Percentiles rank a stretch among this genome's conserved stretches.
Conservation (phyloP, 2,888 invertebrate species). For the Erynnis tages region DNA sequence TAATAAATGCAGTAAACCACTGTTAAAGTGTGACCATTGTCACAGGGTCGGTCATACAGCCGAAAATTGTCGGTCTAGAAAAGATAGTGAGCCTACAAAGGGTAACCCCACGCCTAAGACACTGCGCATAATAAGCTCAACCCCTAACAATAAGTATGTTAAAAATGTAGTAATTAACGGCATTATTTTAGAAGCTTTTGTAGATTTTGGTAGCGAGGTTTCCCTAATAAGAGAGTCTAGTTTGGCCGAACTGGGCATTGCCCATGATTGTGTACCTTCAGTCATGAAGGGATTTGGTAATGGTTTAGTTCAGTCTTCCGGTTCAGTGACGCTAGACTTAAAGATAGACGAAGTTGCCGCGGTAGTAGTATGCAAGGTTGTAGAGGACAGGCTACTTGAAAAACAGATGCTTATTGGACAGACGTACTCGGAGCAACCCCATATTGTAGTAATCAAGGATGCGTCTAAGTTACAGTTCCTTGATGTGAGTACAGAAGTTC, state of each 20-base stretch:
- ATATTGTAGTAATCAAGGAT: too few species aligned
- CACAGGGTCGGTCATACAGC: constrained; percentile 14
- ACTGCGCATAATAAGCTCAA: not conserved
- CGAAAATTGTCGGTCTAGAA: not conserved
- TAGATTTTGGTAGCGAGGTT: too few species aligned
- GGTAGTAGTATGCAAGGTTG: not conserved
- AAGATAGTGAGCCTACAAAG: not conserved
- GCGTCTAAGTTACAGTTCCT: too few species aligned
- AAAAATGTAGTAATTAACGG: constrained; percentile 25
- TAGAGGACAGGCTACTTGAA: not conserved
- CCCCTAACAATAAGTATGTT: constrained; percentile 23
- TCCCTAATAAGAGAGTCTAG: constrained; percentile 21
- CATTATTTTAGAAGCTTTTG: constrained; percentile 7
- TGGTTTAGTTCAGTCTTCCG: constrained; percentile 25
- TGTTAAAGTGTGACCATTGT: constrained; percentile 24
- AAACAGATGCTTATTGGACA: not conserved
- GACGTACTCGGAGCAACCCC: not conserved
- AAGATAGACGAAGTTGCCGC: constrained; percentile 26
- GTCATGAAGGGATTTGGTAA: constrained; percentile 32
- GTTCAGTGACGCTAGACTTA: constrained; percentile 10
- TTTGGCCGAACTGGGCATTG: not conserved
- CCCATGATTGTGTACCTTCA: not conserved
- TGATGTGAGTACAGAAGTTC: not conserved
- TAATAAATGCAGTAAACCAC: constrained; percentile 27
- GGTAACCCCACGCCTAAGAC: not conserved